Evolutionary conservation across 2,797 vertebrate genomes (phyloP).

Genomic region (Acrossocheilus fasciatus): DNA sequence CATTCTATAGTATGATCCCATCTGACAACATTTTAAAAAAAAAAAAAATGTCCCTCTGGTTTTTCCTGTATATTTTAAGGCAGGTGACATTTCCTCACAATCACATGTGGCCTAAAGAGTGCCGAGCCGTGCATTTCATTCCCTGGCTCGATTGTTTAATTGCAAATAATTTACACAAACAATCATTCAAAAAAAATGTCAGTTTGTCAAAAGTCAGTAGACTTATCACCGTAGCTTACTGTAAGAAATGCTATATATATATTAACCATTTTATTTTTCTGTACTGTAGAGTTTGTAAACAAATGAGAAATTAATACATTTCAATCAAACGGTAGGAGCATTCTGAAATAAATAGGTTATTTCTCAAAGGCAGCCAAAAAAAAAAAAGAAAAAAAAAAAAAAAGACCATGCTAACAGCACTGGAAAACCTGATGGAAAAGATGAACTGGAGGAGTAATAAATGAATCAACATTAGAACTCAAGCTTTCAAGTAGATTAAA

Average conservation of each 20-base stretch:
- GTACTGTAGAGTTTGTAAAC: constrained; percentile 41
- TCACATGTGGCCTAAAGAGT: neutral
- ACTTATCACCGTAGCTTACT: neutral
- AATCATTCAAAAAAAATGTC: constrained; percentile 21
- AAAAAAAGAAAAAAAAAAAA: no score
- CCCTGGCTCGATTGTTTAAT: constrained; percentile 26
- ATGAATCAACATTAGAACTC: constrained; percentile 42
- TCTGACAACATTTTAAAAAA: neutral
- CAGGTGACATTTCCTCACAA: neutral
- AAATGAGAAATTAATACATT: constrained; percentile 4
- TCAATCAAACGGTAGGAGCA: neutral
- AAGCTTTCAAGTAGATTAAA: constrained; percentile 38
- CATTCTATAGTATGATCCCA: neutral
- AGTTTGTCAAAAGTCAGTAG: neutral
- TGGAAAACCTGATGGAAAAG: constrained; percentile 51
- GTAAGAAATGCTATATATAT: neutral
- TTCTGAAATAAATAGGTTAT: constrained; percentile 51
- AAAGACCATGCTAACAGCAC: constrained; percentile 41
- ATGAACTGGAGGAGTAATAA: constrained; percentile 31
- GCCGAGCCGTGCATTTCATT: neutral
- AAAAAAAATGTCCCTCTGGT: neutral
- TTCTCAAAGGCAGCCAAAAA: constrained; percentile 25
- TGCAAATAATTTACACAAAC: constrained; percentile 11
- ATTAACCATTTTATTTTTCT: constrained; percentile 38
- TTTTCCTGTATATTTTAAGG: neutral